Conservation (phyloP, 1,140 invertebrate genomes). For the Trypoxylus dichotomus region DNA sequence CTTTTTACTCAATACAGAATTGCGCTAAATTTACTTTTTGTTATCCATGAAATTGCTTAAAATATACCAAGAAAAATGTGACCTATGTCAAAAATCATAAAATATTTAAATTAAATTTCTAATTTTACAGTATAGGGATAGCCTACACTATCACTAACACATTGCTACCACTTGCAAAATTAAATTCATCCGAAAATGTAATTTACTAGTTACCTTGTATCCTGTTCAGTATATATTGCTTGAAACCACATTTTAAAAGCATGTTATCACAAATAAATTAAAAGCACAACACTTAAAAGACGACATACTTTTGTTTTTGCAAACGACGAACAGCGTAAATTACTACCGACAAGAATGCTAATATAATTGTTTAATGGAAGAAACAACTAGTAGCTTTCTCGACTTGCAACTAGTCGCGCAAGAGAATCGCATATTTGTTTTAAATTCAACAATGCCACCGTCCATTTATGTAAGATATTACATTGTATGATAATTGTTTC, state of each 20-base stretch:
- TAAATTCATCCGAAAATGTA: too few relatives aligned
- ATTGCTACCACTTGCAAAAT: too few relatives aligned
- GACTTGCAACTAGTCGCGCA: background rate
- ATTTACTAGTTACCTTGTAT: slow-evolving; percentile 17
- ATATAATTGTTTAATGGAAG: slow-evolving; percentile 1
- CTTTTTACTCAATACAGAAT: too few relatives aligned
- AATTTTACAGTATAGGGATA: too few relatives aligned
- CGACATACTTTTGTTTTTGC: background rate
- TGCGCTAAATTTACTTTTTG: too few relatives aligned
- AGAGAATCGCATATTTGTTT: background rate
- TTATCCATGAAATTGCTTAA: too few relatives aligned
- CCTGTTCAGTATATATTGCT: background rate
- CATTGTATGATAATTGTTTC: slow-evolving; percentile 29
- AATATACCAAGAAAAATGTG: too few relatives aligned
- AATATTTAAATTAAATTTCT: too few relatives aligned
- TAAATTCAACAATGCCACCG: slow-evolving; percentile 18
- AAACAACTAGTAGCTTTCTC: slow-evolving; percentile 7
- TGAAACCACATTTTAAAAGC: slow-evolving; percentile 16
- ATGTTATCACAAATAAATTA: background rate
- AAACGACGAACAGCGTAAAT: background rate
- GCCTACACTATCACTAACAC: too few relatives aligned
- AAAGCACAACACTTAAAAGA: background rate
- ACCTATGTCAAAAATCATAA: too few relatives aligned
- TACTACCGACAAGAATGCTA: background rate
- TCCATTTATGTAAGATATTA: slow-evolving; percentile 23